A percentile compares a stretch with the other conserved stretches of the same genome.
phyloP scores from a whole-genome alignment of 1,140 invertebrate genomes.

The Atta colombica region DNA sequence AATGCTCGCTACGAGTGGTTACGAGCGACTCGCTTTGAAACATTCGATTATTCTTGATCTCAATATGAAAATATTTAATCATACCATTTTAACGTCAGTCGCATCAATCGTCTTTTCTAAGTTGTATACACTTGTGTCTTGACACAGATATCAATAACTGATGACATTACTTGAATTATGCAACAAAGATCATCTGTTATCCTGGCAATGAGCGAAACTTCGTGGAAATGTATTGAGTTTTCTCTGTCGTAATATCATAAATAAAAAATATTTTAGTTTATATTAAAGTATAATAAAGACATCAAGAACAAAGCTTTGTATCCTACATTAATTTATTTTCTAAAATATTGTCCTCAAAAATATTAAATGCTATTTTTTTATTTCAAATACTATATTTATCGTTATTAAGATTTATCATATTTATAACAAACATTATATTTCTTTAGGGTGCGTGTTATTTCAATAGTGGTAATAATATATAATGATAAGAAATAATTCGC shows the following conservation, averaged over 20 bases:
- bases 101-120: conserved; percentile 7
- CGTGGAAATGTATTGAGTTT: not conserved
- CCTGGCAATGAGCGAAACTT: conserved; percentile 12
- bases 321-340: not conserved
- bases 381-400: not conserved
- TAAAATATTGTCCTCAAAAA: not conserved
- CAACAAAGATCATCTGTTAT: not conserved
- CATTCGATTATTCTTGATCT: conserved; percentile 2
- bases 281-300: not conserved
- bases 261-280: not conserved
- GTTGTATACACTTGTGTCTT: not conserved
- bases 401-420: not conserved
- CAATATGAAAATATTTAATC: conserved; percentile 37
- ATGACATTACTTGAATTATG: conserved; percentile 18
- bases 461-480: not conserved
- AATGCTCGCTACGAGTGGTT: not conserved
- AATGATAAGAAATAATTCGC: not conserved
- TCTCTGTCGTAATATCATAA: not conserved
- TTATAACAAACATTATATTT: not conserved
- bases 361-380: not conserved
- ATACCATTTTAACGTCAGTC: not conserved
- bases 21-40: not conserved
- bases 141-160: not conserved
- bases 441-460: not conserved
- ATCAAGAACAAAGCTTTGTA: not conserved